A percentile compares a stretch with the other conserved stretches of the same genome.
Evolutionary conservation across 2,797 vertebrate genomes (phyloP).

Genomic region (Anisognathus igniventris): DNA sequence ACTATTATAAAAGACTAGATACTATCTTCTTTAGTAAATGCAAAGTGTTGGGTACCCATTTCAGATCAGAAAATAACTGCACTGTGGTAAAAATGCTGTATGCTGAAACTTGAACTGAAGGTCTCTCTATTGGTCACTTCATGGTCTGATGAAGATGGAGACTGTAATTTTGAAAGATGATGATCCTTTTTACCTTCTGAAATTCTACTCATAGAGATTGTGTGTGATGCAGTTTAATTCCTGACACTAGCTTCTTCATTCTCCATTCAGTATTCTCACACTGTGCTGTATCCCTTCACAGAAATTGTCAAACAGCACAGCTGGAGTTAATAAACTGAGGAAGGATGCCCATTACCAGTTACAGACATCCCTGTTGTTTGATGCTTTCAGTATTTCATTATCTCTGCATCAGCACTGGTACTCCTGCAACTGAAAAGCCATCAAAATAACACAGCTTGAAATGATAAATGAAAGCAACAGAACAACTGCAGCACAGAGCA

Average conservation of each 20-base stretch:
- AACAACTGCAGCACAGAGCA: constrained; percentile 50
- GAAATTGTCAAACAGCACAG: constrained; percentile 83
- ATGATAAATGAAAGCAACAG: constrained; percentile 74
- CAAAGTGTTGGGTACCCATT: background rate
- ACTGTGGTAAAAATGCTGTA: background rate
- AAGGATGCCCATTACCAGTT: constrained; percentile 89
- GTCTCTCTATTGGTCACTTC: background rate
- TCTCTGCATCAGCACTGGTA: constrained; percentile 86
- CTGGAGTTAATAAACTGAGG: constrained; percentile 92
- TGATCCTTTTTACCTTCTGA: background rate
- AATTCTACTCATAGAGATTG: background rate
- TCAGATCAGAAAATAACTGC: background rate
- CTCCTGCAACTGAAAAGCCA: constrained; percentile 73
- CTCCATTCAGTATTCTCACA: constrained; percentile 58
- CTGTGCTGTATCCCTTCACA: constrained; percentile 68
- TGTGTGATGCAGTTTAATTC: constrained; percentile 23
- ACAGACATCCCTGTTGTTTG: constrained; percentile 85
- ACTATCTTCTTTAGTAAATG: background rate
- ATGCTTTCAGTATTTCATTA: constrained; percentile 92
- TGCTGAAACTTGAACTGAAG: background rate
- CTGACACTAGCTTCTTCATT: constrained; percentile 56
- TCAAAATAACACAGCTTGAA: constrained; percentile 78
- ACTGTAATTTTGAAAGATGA: background rate
- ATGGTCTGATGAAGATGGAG: background rate
- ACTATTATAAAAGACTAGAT: background rate